phyloP scores from a whole-genome alignment of 1,140 invertebrate genomes.

The Drosophila biarmipes region DNA sequence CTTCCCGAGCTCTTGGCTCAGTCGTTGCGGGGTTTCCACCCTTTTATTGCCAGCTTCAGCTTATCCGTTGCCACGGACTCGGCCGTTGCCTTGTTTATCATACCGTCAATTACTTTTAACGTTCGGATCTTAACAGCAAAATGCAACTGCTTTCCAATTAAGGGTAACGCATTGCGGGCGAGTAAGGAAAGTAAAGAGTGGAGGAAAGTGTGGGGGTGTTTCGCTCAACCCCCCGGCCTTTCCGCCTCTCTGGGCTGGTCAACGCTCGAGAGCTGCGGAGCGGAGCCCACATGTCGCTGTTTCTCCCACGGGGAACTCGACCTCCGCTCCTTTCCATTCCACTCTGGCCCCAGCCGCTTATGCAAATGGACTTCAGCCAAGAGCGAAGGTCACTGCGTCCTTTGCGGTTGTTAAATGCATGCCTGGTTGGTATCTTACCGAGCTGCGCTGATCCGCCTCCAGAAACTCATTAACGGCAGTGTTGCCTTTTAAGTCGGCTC shows the following conservation, averaged over 20 bases:
- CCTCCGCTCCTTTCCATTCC: constrained; percentile 6
- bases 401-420: constrained; percentile 67
- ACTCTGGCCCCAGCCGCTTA: constrained; percentile 42
- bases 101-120: constrained; percentile 67
- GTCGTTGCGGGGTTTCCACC: constrained; percentile 18
- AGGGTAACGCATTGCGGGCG: constrained; percentile 63
- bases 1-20: neutral
- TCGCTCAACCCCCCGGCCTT: neutral
- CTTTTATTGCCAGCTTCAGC: constrained; percentile 34
- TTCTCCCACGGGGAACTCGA: constrained; percentile 2
- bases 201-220: neutral
- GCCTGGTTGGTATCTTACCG: constrained; percentile 24
- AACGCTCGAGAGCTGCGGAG: neutral
- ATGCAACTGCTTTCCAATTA: constrained; percentile 72
- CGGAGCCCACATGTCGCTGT: constrained; percentile 37
- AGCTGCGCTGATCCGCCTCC: constrained; percentile 29
- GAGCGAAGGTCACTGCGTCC: constrained; percentile 72
- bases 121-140: constrained; percentile 43
- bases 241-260: constrained; percentile 13
- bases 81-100: constrained; percentile 47
- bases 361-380: constrained; percentile 79
- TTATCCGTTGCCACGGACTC: constrained; percentile 12
- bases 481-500: constrained; percentile 63
- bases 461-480: constrained; percentile 73
- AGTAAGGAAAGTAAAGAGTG: constrained; percentile 8